These are phyloP conservation scores for Menura novaehollandiae DNA, from an alignment of 2,113 vertebrate species.

Conservation along the genomic window DNA sequence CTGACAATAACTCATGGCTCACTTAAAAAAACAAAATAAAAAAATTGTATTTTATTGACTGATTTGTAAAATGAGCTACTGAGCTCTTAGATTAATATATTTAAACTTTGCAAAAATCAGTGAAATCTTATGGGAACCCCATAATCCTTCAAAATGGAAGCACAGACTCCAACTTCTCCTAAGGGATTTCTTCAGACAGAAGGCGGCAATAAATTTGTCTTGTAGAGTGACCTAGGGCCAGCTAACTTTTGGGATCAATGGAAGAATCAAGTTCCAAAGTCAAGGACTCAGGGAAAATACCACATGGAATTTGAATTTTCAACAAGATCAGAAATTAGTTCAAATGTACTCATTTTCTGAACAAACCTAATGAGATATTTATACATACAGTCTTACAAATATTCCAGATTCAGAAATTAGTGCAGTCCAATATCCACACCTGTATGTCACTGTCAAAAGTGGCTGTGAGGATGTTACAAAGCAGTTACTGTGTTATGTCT, in stretches of 20 bases:
- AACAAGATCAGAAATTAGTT: neutral
- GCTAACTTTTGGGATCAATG: neutral
- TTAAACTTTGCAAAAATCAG: neutral
- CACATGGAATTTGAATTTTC: neutral
- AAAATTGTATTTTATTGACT: neutral
- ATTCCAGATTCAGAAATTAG: neutral
- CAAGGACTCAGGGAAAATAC: neutral
- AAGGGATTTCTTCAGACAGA: neutral
- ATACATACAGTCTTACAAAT: fast-evolving
- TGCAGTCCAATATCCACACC: neutral
- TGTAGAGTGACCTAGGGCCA: neutral
- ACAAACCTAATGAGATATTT: neutral
- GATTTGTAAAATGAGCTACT: neutral
- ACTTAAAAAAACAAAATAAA: neutral
- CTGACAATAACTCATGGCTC: neutral
- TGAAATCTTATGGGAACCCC: neutral
- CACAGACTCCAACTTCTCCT: neutral
- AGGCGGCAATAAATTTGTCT: neutral
- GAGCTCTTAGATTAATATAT: neutral
- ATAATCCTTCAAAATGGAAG: neutral
- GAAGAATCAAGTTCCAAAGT: slow-evolving; percentile 8
- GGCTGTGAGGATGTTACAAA: neutral
- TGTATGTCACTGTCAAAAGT: neutral
- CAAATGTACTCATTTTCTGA: neutral
- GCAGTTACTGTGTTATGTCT: neutral